Evolutionary conservation across 1,140 invertebrate genomes (phyloP).

Genomic region (Araneus ventricosus): DNA sequence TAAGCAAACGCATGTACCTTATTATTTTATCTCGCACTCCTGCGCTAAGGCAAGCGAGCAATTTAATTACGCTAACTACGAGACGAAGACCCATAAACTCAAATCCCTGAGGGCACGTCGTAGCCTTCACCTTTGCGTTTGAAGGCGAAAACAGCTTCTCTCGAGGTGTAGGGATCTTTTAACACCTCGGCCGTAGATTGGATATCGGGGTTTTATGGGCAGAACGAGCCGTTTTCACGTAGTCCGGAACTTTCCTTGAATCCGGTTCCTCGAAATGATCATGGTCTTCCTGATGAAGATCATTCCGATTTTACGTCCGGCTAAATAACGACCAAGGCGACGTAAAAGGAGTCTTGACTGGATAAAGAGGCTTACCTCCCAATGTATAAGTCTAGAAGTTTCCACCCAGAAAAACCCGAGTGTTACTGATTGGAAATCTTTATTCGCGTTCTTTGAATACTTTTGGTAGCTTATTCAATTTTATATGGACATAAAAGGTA

Average conservation of each 20-base stretch:
- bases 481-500: conserved; percentile 14
- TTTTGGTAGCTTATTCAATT: background rate
- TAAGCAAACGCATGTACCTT: background rate
- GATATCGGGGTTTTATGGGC: conserved; percentile 60
- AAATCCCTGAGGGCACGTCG: conserved; percentile 17
- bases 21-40: background rate
- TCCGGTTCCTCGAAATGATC: conserved; percentile 51
- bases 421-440: conserved; percentile 29
- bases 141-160: conserved; percentile 37
- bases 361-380: conserved; percentile 21
- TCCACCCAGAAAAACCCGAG: background rate
- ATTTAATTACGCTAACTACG: conserved; percentile 70
- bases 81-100: conserved; percentile 49
- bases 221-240: conserved; percentile 45
- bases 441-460: conserved; percentile 30
- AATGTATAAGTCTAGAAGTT: background rate
- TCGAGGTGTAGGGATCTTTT: background rate
- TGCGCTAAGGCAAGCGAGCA: conserved; percentile 13
- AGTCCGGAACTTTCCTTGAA: conserved; percentile 2
- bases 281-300: conserved; percentile 50
- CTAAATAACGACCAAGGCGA: conserved; percentile 47
- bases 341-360: conserved; percentile 46
- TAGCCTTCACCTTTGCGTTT: background rate
- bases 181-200: conserved; percentile 59
- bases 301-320: conserved; percentile 57